Evolutionary conservation across 2,797 vertebrate genomes (phyloP).

Genomic region (Sphenopsis melanotis): DNA sequence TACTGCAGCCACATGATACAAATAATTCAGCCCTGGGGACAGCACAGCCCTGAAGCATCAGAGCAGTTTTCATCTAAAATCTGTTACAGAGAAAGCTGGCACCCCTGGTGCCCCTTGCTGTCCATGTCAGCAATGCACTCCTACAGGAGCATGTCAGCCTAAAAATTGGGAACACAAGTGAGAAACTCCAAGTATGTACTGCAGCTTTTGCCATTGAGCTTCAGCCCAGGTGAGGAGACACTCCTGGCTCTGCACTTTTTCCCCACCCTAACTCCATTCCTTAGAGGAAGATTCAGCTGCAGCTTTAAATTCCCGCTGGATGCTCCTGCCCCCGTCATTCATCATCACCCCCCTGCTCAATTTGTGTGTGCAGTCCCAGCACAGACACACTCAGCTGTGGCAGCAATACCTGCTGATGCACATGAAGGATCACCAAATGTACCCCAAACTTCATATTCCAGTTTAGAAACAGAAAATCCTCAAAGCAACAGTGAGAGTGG

Average conservation of each 20-base stretch:
- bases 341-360: neutral
- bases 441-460: neutral
- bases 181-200: neutral
- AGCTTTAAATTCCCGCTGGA: neutral
- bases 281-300: neutral
- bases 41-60: neutral
- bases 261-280: neutral
- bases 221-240: rapidly evolving
- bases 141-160: neutral
- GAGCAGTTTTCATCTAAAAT: neutral
- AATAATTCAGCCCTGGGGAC: neutral
- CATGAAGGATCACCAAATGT: neutral
- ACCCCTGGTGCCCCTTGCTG: neutral
- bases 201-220: neutral
- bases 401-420: neutral
- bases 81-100: neutral
- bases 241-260: too few species aligned
- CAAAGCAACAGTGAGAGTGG: neutral
- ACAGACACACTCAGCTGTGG: neutral
- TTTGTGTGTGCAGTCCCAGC: neutral
- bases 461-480: neutral
- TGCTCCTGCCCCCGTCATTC: neutral
- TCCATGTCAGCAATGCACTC: rapidly evolving
- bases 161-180: neutral
- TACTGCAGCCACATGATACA: neutral